Conservation (phyloP, 2,888 invertebrate species). For the Stratiomys singularior region DNA sequence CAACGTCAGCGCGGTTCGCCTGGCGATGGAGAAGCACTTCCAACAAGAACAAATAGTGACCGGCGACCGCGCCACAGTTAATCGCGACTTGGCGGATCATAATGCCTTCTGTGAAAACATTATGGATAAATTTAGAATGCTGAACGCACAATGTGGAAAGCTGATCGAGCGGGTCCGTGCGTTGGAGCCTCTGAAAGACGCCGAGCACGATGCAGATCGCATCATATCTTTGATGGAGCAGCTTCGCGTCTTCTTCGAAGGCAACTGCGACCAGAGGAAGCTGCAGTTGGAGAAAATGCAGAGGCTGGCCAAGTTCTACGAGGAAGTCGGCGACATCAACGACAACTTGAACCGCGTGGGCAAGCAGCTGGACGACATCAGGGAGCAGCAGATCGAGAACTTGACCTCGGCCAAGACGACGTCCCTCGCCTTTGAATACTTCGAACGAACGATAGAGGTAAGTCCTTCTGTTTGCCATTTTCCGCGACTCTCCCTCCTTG, state of each 20-base stretch:
- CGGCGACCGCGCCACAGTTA: conserved; percentile 66
- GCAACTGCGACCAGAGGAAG: conserved; percentile 71
- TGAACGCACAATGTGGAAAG: conserved; percentile 75
- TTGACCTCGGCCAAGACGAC: conserved; percentile 76
- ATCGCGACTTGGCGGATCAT: conserved; percentile 71
- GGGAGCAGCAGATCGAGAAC: conserved; percentile 78
- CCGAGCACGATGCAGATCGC: conserved; percentile 76
- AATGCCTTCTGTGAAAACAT: conserved; percentile 73
- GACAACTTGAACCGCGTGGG: conserved; percentile 75
- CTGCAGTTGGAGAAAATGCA: conserved; percentile 74
- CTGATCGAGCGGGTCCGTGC: conserved; percentile 75
- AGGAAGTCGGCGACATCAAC: conserved; percentile 77
- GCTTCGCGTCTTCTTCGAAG: conserved; percentile 73
- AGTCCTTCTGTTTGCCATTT: conserved; percentile 55
- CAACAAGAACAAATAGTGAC: conserved; percentile 59
- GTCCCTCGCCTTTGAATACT: conserved; percentile 77
- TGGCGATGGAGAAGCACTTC: conserved; percentile 70
- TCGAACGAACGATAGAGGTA: conserved; percentile 82
- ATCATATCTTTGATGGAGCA: conserved; percentile 72
- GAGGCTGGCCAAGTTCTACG: conserved; percentile 75
- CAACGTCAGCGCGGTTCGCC: conserved; percentile 72
- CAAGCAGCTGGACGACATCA: conserved; percentile 71
- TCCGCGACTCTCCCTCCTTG: background rate
- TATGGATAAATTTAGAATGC: conserved; percentile 73
- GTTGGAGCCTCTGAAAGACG: conserved; percentile 76